Evolutionary conservation across 1,140 invertebrate species (phyloP).

Genomic region (Stegodyphus mimosarum): DNA sequence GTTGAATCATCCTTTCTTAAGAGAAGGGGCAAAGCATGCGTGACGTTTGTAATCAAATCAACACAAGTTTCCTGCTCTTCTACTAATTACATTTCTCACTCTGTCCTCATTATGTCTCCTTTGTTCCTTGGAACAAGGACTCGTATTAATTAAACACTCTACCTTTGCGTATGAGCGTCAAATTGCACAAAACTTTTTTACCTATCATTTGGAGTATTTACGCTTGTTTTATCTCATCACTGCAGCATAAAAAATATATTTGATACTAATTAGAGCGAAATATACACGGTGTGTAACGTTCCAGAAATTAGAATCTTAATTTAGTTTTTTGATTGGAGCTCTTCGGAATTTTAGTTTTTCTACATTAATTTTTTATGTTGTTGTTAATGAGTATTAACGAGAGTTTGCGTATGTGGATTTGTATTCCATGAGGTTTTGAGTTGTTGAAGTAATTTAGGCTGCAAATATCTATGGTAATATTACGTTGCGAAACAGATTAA

Average conservation of each 20-base stretch:
- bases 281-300: slow-evolving; percentile 25
- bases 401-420: slow-evolving; percentile 14
- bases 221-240: slow-evolving; percentile 34
- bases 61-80: slow-evolving; percentile 30
- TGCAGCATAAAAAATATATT: slow-evolving; percentile 19
- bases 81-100: slow-evolving; percentile 39
- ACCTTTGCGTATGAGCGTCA: slow-evolving; percentile 23
- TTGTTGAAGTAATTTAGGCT: no score
- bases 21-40: slow-evolving; percentile 28
- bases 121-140: slow-evolving; percentile 10
- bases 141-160: slow-evolving; percentile 39
- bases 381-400: slow-evolving; percentile 43
- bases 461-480: no score
- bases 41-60: slow-evolving; percentile 47
- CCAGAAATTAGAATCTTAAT: slow-evolving; percentile 13
- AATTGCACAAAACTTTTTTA: slow-evolving; percentile 11
- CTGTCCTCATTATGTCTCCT: slow-evolving; percentile 27
- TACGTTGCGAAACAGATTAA: no score
- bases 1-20: slow-evolving; percentile 3
- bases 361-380: background rate
- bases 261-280: slow-evolving; percentile 44
- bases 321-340: background rate
- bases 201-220: slow-evolving; percentile 36
- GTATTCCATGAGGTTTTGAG: background rate
- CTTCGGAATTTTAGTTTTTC: slow-evolving; percentile 1